Evolutionary conservation across 2,113 vertebrate genomes (phyloP).

Genomic region (Ptychochromis oligacanthus): DNA sequence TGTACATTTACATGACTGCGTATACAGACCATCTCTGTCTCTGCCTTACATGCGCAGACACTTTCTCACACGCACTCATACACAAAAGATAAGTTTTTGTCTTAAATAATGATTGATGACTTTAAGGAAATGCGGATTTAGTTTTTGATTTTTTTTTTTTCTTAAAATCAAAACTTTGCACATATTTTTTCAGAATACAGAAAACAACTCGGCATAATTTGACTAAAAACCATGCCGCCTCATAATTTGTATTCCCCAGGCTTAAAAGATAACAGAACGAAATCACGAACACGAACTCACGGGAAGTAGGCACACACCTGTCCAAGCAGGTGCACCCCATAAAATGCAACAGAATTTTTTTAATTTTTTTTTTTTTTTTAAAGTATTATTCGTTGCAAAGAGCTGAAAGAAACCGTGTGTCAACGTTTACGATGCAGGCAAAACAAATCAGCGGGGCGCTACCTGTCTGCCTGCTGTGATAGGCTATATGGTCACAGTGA

Average conservation of each 20-base stretch:
- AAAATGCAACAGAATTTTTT: background rate
- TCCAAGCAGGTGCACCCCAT: slow-evolving; percentile 5
- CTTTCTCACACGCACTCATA: background rate
- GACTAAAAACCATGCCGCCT: too few species aligned
- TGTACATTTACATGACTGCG: slow-evolving; percentile 49
- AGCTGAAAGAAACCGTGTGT: background rate
- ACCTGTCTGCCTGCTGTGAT: too few species aligned
- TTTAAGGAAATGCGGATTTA: background rate
- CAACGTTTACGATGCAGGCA: too few species aligned
- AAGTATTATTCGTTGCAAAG: background rate
- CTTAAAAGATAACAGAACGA: background rate
- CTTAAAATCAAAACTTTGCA: background rate
- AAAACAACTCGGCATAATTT: background rate
- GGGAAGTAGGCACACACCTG: slow-evolving; percentile 28
- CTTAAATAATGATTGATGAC: background rate
- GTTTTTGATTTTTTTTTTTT: too few species aligned
- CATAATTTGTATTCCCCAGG: background rate
- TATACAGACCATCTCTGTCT: slow-evolving; percentile 5
- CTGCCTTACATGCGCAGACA: background rate
- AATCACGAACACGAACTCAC: background rate
- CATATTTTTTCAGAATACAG: background rate
- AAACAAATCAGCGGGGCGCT: background rate
- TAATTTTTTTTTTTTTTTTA: background rate
- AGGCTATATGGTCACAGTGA: background rate
- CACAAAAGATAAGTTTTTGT: background rate